A percentile compares a stretch with the other conserved stretches of the same genome.
Evolutionary conservation across 2,113 vertebrate species (phyloP).

Genomic region (Phasianus colchicus): DNA sequence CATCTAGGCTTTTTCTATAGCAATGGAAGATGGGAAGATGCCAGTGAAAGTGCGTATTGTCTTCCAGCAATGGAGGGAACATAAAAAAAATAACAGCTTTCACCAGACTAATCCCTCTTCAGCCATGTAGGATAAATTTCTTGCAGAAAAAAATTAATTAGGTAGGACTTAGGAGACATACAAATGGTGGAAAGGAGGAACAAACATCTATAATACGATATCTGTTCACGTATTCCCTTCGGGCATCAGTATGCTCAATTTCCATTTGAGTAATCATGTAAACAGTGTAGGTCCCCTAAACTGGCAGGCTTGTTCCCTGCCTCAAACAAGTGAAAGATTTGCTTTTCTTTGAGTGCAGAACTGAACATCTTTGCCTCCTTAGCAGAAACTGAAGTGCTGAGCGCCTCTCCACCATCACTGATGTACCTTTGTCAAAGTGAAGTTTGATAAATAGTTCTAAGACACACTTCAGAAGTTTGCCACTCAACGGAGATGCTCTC

Average conservation of each 20-base stretch:
- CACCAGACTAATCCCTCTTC: background rate
- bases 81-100: background rate
- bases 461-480: background rate
- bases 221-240: background rate
- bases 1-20: background rate
- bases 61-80: background rate
- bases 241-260: background rate
- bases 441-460: background rate
- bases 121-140: background rate
- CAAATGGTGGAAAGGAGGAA: background rate
- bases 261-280: background rate
- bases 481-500: fast-evolving
- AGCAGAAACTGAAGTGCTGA: background rate
- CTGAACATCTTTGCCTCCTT: background rate
- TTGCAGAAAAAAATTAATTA: background rate
- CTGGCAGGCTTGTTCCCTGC: background rate
- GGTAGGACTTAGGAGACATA: background rate
- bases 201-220: background rate
- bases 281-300: background rate
- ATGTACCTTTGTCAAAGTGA: background rate
- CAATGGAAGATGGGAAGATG: background rate
- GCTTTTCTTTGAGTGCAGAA: background rate
- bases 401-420: fast-evolving
- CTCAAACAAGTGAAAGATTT: background rate
- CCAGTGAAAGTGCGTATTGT: background rate